A percentile compares a stretch with the other conserved stretches of the same genome.
Conservation (phyloP, 2,113 vertebrate genomes). For the Campylorhamphus procurvoides region DNA sequence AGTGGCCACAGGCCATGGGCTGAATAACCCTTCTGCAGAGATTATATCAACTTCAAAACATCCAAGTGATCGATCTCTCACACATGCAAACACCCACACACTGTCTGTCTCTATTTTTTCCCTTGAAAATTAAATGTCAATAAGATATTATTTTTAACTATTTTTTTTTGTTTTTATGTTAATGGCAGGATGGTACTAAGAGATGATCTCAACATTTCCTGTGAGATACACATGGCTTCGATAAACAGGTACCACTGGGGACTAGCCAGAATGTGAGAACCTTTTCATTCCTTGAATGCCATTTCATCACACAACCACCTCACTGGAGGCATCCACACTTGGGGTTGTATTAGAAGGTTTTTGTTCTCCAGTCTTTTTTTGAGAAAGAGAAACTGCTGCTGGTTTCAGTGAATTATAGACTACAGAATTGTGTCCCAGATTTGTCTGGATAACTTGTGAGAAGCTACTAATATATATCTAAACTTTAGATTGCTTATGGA, state of each 20-base stretch:
- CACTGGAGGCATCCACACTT: background rate
- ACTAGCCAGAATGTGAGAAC: background rate
- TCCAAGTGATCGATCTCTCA: background rate
- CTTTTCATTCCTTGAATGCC: background rate
- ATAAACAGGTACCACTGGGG: background rate
- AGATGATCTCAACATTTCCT: background rate
- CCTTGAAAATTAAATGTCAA: background rate
- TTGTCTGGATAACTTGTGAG: background rate
- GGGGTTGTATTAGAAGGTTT: background rate
- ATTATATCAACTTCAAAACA: background rate
- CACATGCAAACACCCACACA: background rate
- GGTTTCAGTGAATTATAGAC: background rate
- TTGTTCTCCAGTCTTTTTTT: background rate
- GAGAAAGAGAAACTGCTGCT: background rate
- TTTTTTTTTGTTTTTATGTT: background rate
- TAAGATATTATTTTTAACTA: background rate
- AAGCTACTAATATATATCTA: background rate
- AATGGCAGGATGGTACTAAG: background rate
- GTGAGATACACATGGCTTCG: accelerated
- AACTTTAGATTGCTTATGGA: background rate
- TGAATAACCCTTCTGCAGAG: background rate
- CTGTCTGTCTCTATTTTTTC: slow-evolving; percentile 22
- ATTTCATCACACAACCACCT: background rate
- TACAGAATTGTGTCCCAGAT: background rate
- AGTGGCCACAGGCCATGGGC: background rate